phyloP scores from a whole-genome alignment of 2,888 invertebrate genomes.

The Tortricodes alternella region DNA sequence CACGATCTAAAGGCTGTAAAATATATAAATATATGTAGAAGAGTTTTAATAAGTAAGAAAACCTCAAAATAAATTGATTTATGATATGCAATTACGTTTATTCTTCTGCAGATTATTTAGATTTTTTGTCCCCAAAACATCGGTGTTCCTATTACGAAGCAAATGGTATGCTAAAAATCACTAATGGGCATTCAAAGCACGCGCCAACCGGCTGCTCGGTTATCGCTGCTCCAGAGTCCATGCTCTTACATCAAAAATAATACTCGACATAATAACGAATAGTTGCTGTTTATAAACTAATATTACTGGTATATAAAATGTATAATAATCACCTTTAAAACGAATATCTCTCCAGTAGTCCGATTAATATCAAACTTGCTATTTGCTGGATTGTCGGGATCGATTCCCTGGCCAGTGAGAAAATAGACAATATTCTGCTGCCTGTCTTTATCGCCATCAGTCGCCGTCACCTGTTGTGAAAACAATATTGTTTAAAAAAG shows the following conservation, averaged over 20 bases:
- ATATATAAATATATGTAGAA: constrained; percentile 15
- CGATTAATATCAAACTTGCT: constrained; percentile 98
- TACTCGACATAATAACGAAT: neutral
- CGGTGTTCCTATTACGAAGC: constrained; percentile 51
- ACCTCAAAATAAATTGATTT: neutral
- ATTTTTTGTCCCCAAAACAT: constrained; percentile 57
- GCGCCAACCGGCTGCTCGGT: constrained; percentile 44
- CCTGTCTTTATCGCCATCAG: constrained; percentile 97
- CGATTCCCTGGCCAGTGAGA: constrained; percentile 97
- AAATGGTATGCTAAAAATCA: constrained; percentile 62
- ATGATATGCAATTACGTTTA: constrained; percentile 37
- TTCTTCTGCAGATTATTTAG: constrained; percentile 48
- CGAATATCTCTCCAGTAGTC: constrained; percentile 97
- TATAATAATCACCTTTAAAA: constrained; percentile 89
- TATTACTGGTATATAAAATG: neutral
- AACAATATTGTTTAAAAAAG: constrained; percentile 7
- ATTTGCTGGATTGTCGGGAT: constrained; percentile 96
- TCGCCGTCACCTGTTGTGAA: constrained; percentile 92
- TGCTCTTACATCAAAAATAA: constrained; percentile 6
- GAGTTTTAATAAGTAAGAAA: constrained; percentile 9
- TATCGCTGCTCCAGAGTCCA: constrained; percentile 39
- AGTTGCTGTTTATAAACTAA: neutral
- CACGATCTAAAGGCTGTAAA: constrained; percentile 95
- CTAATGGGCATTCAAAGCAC: constrained; percentile 61
- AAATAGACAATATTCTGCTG: constrained; percentile 98